Base-by-base conservation (phyloP, 2,888 invertebrate species). In the Ferdinandea cuprea region DNA sequence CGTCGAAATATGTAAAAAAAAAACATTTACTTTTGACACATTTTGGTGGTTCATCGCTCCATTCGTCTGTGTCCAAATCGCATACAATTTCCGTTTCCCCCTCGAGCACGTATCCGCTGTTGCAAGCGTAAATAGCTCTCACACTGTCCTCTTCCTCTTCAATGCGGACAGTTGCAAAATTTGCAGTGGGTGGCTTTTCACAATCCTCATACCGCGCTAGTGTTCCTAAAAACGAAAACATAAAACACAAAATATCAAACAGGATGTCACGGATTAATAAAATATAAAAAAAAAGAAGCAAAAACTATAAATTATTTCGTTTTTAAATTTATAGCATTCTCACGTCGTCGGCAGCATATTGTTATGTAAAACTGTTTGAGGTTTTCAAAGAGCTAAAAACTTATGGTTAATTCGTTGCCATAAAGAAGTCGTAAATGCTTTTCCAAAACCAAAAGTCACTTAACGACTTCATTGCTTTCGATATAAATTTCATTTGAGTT, bases 21-120 rank as follows among this genome's bases (percentile, higher is more conserved):
- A 44, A 44, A 19, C 32, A 35, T 81, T 85, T 81, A 88, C 88
- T 85, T 85, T 68, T 65, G 74, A 85, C 80, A 85, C 91, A 91
- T 2, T 56, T 87, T 4, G 91, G 91, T 13, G 91, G 90, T 15
- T 89, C 88, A 0, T 85, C 86, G 61, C 88, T 86, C 91, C 91
- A 91, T 56, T 88, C 88, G 73, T 90, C 89, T 0, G 89, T 88
- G 42, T 89, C 88, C 59, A 90, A 74, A 85, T 90, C 86, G 69
- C 91, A 91, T 19, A 85, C 59, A 44, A 91, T 63, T 58, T 89
- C 87, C 0, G 65, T 74, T 32, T 86, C 65, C n/a, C 91, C 91
- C 50, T 86, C 81, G 32, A 91, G 66, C 32, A 85, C 81, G 71
- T 87, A 91, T 3, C 91, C 91, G 17, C 73, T 46, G 1, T 87